Conservation (phyloP, 1,140 invertebrate genomes). For the Diabrotica undecimpunctata region DNA sequence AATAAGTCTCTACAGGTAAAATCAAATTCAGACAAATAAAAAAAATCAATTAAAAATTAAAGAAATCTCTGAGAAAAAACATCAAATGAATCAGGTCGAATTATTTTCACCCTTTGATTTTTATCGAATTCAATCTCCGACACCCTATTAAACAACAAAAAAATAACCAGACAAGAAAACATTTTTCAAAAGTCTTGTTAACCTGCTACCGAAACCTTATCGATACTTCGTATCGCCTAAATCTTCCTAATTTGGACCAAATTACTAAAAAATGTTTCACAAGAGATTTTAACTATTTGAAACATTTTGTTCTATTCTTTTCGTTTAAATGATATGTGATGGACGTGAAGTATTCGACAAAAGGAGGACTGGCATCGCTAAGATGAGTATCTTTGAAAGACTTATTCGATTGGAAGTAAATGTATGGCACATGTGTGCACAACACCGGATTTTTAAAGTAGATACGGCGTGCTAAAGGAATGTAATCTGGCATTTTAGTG, state of each 20-base stretch:
- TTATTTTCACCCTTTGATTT: neutral
- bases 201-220: neutral
- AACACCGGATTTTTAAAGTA: no score
- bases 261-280: neutral
- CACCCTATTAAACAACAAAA: neutral
- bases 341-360: constrained; percentile 1
- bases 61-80: neutral
- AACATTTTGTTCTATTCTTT: neutral
- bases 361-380: neutral
- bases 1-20: neutral
- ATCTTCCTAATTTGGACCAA: neutral
- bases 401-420: neutral
- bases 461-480: no score
- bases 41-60: neutral
- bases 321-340: neutral
- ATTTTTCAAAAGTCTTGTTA: constrained; percentile 1
- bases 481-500: no score
- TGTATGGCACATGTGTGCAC: no score
- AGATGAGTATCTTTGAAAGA: neutral
- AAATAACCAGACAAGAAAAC: neutral
- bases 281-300: neutral
- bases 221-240: neutral
- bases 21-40: neutral
- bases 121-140: neutral
- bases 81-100: neutral